phyloP scores from a whole-genome alignment of 2,888 invertebrate species.

The Cacoxenus indagator region DNA sequence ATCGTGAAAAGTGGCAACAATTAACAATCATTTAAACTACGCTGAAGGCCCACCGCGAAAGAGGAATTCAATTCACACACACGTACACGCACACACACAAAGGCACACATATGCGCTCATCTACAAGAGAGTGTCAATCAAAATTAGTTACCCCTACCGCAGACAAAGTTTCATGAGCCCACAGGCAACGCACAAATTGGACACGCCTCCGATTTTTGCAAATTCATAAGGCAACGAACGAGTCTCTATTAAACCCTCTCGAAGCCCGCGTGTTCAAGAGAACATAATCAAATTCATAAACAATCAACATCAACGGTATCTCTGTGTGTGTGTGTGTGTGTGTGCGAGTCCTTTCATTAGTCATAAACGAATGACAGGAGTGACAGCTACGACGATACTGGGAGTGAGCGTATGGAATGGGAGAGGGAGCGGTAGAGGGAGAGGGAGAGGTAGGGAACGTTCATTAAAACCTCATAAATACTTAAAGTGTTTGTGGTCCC shows the following conservation, averaged over 20 bases:
- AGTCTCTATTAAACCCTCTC: slow-evolving; percentile 26
- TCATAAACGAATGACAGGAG: slow-evolving; percentile 15
- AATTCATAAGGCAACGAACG: slow-evolving; percentile 60
- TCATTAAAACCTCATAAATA: slow-evolving; percentile 65
- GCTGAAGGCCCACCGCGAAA: background rate
- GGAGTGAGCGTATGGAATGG: background rate
- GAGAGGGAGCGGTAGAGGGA: background rate
- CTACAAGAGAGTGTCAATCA: slow-evolving; percentile 64
- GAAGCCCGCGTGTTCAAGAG: slow-evolving; percentile 8
- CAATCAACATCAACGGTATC: too few species aligned
- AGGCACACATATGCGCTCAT: slow-evolving; percentile 41
- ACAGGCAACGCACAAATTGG: slow-evolving; percentile 38
- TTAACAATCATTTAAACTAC: slow-evolving; percentile 42
- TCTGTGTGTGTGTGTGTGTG: background rate
- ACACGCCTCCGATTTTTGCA: slow-evolving; percentile 55
- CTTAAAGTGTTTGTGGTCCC: slow-evolving; percentile 59
- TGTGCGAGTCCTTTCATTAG: slow-evolving; percentile 51
- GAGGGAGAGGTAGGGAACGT: slow-evolving; percentile 31
- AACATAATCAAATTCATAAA: slow-evolving; percentile 15
- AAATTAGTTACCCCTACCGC: slow-evolving; percentile 63
- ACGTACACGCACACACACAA: slow-evolving; percentile 29
- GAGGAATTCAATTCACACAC: background rate
- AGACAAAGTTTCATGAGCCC: slow-evolving; percentile 25
- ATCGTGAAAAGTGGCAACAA: slow-evolving; percentile 7
- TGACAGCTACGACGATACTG: background rate